A percentile compares a stretch with the other conserved stretches of the same genome.
These are phyloP conservation scores for Pseudomyrmex sp. DNA, from an alignment of 1,140 invertebrate species.

Conservation along the genomic window DNA sequence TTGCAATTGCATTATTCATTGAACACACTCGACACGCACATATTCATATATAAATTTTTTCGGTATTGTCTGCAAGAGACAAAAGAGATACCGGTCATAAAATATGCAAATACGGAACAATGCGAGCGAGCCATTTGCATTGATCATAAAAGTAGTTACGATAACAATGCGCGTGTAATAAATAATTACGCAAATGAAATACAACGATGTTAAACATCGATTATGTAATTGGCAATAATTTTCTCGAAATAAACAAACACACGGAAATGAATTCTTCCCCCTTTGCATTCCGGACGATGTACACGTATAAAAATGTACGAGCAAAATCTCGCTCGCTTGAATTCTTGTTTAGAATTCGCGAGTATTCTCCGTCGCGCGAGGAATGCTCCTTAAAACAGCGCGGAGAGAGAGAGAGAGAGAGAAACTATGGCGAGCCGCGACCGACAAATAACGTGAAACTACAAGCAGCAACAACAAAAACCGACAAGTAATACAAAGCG, in stretches of 20 bases:
- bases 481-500: constrained; percentile 24
- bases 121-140: constrained; percentile 17
- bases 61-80: constrained; percentile 21
- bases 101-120: constrained; percentile 40
- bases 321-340: not conserved
- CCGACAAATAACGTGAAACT: constrained; percentile 37
- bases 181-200: constrained; percentile 29
- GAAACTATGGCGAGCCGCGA: constrained; percentile 17
- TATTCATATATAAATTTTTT: constrained; percentile 28
- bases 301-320: not conserved
- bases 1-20: constrained; percentile 22
- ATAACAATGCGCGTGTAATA: constrained; percentile 27
- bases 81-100: constrained; percentile 14
- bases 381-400: not conserved
- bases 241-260: constrained; percentile 1
- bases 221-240: constrained; percentile 21
- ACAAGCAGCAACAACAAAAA: not conserved
- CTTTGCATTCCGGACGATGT: not conserved
- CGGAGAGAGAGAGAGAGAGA: too few species aligned
- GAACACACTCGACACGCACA: not conserved
- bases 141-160: constrained; percentile 50
- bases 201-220: constrained; percentile 7
- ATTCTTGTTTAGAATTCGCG: constrained; percentile 1
- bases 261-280: not conserved
- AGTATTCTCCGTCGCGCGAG: not conserved